phyloP scores from a whole-genome alignment of 1,140 invertebrate genomes.

The Bombus haemorrhoidalis region DNA sequence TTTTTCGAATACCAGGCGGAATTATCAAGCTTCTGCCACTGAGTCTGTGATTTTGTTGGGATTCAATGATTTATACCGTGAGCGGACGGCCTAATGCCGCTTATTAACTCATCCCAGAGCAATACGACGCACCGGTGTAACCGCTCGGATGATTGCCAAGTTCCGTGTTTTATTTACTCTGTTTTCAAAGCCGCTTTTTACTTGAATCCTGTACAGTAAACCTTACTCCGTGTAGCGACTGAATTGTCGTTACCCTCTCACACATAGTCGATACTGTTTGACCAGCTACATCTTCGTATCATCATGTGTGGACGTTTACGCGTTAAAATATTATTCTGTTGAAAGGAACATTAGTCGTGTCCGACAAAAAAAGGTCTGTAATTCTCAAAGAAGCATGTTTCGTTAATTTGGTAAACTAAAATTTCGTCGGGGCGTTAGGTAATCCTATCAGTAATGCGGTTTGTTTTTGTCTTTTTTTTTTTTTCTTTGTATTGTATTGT shows the following conservation, averaged over 20 bases:
- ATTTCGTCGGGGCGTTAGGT: background rate
- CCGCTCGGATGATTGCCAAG: slow-evolving; percentile 40
- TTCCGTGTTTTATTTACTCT: slow-evolving; percentile 30
- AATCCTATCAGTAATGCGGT: too few species aligned
- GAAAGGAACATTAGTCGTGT: background rate
- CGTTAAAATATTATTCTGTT: too few species aligned
- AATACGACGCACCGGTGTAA: slow-evolving; percentile 16
- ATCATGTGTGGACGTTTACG: background rate
- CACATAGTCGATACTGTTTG: background rate
- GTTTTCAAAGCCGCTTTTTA: background rate
- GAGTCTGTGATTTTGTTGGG: slow-evolving; percentile 10
- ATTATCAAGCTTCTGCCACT: background rate
- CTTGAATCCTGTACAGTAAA: background rate
- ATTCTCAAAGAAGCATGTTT: too few species aligned
- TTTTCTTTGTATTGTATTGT: too few species aligned
- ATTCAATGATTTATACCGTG: slow-evolving; percentile 29
- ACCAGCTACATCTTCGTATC: background rate
- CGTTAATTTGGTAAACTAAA: background rate
- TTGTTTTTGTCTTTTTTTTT: too few species aligned
- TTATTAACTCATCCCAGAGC: slow-evolving; percentile 46
- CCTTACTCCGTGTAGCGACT: background rate
- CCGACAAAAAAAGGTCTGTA: too few species aligned
- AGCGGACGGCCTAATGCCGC: slow-evolving; percentile 39
- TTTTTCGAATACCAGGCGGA: background rate
- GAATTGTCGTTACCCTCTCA: background rate